A percentile compares a stretch with the other conserved stretches of the same genome.
phyloP scores from a whole-genome alignment of 2,888 invertebrate species.

The Drosophila tanythrix region DNA sequence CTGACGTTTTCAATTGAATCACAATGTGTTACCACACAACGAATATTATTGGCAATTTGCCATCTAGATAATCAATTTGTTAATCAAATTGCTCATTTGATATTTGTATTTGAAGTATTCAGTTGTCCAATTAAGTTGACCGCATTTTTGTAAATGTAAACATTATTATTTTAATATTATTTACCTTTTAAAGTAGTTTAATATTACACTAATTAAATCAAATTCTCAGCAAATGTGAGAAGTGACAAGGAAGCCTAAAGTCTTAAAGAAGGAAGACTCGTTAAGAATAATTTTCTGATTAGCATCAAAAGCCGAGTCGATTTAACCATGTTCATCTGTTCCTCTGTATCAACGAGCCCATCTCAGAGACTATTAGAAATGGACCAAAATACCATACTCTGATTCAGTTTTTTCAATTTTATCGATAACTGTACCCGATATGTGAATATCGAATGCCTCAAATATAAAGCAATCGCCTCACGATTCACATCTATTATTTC shows the following conservation, averaged over 20 bases:
- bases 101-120: not conserved
- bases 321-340: not conserved
- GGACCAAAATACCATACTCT: not conserved
- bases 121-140: not conserved
- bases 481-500: not conserved
- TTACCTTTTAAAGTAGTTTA: not conserved
- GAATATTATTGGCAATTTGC: not conserved
- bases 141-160: no score
- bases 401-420: not conserved
- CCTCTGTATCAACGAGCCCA: not conserved
- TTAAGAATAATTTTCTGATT: not conserved
- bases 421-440: not conserved
- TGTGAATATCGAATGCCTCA: not conserved
- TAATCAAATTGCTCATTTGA: not conserved
- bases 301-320: no score
- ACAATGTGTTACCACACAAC: not conserved
- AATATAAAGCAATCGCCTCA: not conserved
- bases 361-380: not conserved
- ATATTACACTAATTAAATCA: not conserved
- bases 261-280: not conserved
- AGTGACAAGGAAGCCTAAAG: not conserved
- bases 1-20: not conserved
- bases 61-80: not conserved
- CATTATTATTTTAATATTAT: not conserved
- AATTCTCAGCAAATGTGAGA: not conserved